Evolutionary conservation across 2,113 vertebrate species (phyloP).

Genomic region (Gasterosteus nipponicus): DNA sequence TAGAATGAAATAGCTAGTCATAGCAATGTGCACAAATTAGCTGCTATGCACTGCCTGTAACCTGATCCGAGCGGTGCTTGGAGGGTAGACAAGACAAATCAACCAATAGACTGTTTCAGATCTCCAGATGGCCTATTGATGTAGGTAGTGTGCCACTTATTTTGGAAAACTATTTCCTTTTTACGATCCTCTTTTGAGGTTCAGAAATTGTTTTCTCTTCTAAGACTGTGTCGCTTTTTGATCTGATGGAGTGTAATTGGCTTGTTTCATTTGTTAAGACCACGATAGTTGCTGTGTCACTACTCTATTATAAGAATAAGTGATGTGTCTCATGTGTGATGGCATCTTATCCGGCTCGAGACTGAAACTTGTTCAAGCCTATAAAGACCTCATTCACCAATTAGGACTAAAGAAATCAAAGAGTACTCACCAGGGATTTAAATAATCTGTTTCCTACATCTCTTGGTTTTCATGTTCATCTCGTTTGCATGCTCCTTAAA

Average conservation of each 20-base stretch:
- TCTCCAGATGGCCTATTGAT: slow-evolving; percentile 10
- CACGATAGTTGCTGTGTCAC: slow-evolving; percentile 8
- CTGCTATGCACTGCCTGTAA: background rate
- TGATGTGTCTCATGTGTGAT: slow-evolving; percentile 40
- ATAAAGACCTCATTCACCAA: slow-evolving; percentile 34
- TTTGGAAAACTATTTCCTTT: slow-evolving; percentile 34
- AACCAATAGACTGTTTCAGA: background rate
- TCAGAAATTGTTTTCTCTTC: slow-evolving; percentile 33
- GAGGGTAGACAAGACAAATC: background rate
- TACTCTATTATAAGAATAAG: slow-evolving; percentile 29
- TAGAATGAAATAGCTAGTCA: background rate
- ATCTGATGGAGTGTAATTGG: slow-evolving; percentile 31
- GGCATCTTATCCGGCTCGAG: slow-evolving; percentile 18
- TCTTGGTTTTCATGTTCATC: slow-evolving; percentile 6
- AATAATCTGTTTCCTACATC: background rate
- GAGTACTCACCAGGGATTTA: background rate
- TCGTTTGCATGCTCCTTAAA: slow-evolving; percentile 2
- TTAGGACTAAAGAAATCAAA: slow-evolving; percentile 25
- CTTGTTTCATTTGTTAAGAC: slow-evolving; percentile 45
- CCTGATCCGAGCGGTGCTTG: background rate
- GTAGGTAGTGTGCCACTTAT: background rate
- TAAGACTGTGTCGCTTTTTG: slow-evolving; percentile 30
- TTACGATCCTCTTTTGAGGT: slow-evolving; percentile 63
- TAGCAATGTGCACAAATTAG: background rate
- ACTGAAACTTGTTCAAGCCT: slow-evolving; percentile 20